phyloP scores from a whole-genome alignment of 2,888 invertebrate genomes.

The Drosophila prostipennis region DNA sequence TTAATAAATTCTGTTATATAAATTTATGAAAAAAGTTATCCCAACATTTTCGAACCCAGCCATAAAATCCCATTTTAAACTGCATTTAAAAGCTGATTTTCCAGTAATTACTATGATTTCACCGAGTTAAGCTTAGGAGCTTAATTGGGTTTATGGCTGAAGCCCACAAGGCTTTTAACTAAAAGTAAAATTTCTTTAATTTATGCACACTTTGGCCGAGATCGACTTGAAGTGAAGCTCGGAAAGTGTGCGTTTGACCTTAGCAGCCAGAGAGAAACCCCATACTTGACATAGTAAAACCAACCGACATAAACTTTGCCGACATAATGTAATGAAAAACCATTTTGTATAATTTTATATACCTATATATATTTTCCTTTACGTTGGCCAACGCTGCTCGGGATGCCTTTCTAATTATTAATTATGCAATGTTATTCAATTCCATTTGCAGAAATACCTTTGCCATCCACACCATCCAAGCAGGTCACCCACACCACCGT shows the following conservation, averaged over 20 bases:
- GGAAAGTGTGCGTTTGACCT: constrained; percentile 23
- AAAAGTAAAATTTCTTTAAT: constrained; percentile 14
- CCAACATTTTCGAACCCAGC: background rate
- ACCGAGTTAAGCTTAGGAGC: background rate
- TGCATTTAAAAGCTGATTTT: background rate
- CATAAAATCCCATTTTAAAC: background rate
- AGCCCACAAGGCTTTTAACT: background rate
- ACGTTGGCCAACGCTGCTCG: background rate
- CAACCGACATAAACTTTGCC: constrained; percentile 24
- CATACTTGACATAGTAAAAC: constrained; percentile 40
- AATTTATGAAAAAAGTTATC: background rate
- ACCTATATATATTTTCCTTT: constrained; percentile 6
- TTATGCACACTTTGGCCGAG: constrained; percentile 21
- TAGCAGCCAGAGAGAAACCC: background rate
- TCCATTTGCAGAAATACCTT: constrained; percentile 90
- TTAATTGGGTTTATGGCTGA: constrained; percentile 5
- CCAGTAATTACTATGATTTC: constrained; percentile 5
- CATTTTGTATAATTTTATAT: constrained; percentile 34
- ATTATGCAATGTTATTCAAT: constrained; percentile 69
- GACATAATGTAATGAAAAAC: constrained; percentile 39
- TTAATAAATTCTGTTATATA: background rate
- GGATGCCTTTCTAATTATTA: constrained; percentile 64
- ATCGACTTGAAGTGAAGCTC: background rate
- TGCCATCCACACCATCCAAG: constrained; percentile 93
- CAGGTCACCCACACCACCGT: constrained; percentile 85